These are phyloP conservation scores for Gandaritis pyraliata DNA, from an alignment of 2,888 invertebrate species.

Conservation along the genomic window DNA sequence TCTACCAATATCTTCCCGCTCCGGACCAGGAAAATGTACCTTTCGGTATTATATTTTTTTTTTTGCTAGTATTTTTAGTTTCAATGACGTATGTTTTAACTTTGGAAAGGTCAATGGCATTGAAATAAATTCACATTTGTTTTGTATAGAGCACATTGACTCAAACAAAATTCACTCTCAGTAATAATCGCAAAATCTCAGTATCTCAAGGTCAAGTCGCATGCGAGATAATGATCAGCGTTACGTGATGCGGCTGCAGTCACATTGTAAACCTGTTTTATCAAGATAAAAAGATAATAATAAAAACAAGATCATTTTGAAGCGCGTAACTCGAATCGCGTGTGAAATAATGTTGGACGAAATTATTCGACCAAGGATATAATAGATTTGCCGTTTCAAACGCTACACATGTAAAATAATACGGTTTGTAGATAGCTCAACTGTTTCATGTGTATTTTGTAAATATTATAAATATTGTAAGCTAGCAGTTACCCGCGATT, in stretches of 20 bases:
- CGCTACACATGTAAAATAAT: too few relatives aligned
- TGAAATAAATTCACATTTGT: neutral
- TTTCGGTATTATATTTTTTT: too few relatives aligned
- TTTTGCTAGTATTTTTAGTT: too few relatives aligned
- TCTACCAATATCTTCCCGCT: too few relatives aligned
- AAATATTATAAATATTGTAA: too few relatives aligned
- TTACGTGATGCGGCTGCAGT: constrained; percentile 28
- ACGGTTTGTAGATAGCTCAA: too few relatives aligned
- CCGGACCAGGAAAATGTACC: too few relatives aligned
- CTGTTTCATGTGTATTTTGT: too few relatives aligned
- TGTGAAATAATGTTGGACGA: constrained; percentile 12
- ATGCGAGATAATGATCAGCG: constrained; percentile 17
- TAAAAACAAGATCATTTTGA: constrained; percentile 8
- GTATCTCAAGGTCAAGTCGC: constrained; percentile 19
- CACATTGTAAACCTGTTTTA: constrained; percentile 18
- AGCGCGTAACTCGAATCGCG: neutral
- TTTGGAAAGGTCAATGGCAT: constrained; percentile 13
- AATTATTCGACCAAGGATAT: too few relatives aligned
- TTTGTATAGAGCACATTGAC: neutral
- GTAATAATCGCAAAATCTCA: constrained; percentile 16
- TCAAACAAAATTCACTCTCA: constrained; percentile 10
- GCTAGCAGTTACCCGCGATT: too few relatives aligned
- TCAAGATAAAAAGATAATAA: constrained; percentile 15
- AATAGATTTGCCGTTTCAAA: too few relatives aligned
- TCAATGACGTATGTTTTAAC: too few relatives aligned